Base-by-base conservation (phyloP, 1,140 invertebrate species). In the Antheraea pernyi region DNA sequence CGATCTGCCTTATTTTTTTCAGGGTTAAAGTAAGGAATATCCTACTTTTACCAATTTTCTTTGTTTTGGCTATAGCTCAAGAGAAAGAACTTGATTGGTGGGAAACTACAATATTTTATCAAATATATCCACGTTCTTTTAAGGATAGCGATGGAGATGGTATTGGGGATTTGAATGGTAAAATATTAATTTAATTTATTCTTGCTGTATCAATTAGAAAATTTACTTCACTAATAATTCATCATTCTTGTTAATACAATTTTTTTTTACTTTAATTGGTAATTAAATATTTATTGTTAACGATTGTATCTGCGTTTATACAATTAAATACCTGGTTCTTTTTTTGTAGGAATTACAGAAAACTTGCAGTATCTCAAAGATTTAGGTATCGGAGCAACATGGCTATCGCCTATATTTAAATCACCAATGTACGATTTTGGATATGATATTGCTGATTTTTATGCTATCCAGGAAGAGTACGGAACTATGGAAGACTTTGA, bases 71-170 rank as follows among this genome's bases (percentile, higher is more conserved):
- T 19, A 18, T 70, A 60, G 66, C 53, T 18, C 66, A 78, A 30
- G 72, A 75, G 11, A 81, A 66, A 22, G 81, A 88, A 48, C 67
- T 81, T 5, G 93, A 96, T 73, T 97, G 97, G 96, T 97, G 96
- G 95, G 94, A 95, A 76, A 94, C 94, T 18, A 94, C 94, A 0
- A 90, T 95, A 6, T 94, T 97, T 75, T 97, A 97, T 85, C 96
- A 97, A 87, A 95, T 97, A 59, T 97, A 97, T 78, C 95, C 96
- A 0, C 91, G 95, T 64, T 97, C 96, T 48, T 97, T 97, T 82
- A 94, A 93, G 86, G 97, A 97, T 83, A 94, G 93, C 22, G 89
- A 97, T 81, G 94, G 93, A 7, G 95, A 97, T 80, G 88, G 86
- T 3, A 84, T 90, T 59, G 88, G 88, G 48, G 88, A 90, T 71